These are phyloP conservation scores for Acanthis flammea DNA, from an alignment of 2,797 vertebrate genomes.

Conservation along the genomic window DNA sequence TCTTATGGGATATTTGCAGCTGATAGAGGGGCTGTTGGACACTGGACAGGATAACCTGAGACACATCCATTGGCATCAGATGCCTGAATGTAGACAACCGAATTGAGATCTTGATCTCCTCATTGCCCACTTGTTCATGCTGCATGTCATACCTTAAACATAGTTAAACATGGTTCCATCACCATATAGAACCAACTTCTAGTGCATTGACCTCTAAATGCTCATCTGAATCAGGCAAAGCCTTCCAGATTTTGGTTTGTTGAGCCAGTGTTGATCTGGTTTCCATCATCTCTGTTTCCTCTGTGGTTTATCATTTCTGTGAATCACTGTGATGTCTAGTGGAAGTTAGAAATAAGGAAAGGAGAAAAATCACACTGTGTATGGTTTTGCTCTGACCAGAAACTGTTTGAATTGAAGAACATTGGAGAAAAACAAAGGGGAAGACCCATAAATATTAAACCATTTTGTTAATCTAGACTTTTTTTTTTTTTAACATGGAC, in stretches of 20 bases:
- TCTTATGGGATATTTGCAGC: neutral
- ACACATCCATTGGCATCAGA: rapidly evolving
- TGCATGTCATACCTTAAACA: neutral
- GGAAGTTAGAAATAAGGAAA: neutral
- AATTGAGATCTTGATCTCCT: neutral
- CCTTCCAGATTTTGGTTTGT: neutral
- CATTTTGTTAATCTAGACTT: neutral
- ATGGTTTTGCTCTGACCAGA: neutral
- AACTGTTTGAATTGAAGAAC: neutral
- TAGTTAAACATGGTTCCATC: neutral
- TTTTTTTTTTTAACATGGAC: neutral
- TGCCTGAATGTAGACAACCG: neutral
- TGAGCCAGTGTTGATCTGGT: neutral
- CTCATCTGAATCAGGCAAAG: neutral
- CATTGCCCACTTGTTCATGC: rapidly evolving
- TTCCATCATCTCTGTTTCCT: neutral
- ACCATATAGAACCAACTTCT: neutral
- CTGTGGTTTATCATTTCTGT: neutral
- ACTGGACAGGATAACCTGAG: neutral
- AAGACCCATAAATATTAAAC: neutral
- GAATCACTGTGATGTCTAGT: neutral
- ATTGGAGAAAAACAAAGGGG: neutral
- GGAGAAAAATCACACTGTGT: neutral
- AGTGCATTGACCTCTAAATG: neutral
- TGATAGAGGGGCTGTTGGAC: neutral